Evolutionary conservation across 2,888 invertebrate genomes (phyloP).

Genomic region (Platycheirus rosarum): DNA sequence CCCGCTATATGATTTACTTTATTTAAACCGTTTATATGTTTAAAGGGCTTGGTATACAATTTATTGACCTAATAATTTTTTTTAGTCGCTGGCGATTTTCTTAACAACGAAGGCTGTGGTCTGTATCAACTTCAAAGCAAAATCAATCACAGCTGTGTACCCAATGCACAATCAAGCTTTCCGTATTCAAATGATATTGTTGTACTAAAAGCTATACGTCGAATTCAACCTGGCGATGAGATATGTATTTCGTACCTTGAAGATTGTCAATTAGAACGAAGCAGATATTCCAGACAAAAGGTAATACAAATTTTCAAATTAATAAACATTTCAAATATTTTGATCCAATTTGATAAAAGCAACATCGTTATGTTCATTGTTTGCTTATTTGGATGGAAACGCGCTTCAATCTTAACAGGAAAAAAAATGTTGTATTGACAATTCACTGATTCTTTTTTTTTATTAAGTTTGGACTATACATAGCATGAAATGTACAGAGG

Average conservation of each 20-base stretch:
- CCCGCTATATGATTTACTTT: no score
- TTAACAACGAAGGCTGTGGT: conserved; percentile 96
- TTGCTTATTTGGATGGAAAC: no score
- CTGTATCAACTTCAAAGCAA: conserved; percentile 93
- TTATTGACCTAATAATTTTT: background rate
- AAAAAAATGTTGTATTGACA: no score
- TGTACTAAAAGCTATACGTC: conserved; percentile 87
- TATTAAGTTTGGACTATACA: no score
- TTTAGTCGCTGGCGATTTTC: conserved; percentile 85
- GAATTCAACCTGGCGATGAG: conserved; percentile 92
- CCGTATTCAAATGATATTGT: conserved; percentile 91
- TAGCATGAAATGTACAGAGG: no score
- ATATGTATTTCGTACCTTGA: conserved; percentile 95
- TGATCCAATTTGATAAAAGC: no score
- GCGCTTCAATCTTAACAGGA: no score
- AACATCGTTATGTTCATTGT: no score
- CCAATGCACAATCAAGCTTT: conserved; percentile 94
- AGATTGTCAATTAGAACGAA: conserved; percentile 90
- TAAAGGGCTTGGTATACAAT: no score
- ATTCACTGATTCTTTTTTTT: no score
- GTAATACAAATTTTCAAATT: conserved; percentile 79
- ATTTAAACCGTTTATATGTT: no score
- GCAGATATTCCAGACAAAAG: conserved; percentile 94
- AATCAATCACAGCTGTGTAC: conserved; percentile 95
- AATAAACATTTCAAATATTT: no score